A percentile compares a stretch with the other conserved stretches of the same genome.
Evolutionary conservation across 2,113 vertebrate genomes (phyloP).

Genomic region (Hydrochoerus hydrochaeris): DNA sequence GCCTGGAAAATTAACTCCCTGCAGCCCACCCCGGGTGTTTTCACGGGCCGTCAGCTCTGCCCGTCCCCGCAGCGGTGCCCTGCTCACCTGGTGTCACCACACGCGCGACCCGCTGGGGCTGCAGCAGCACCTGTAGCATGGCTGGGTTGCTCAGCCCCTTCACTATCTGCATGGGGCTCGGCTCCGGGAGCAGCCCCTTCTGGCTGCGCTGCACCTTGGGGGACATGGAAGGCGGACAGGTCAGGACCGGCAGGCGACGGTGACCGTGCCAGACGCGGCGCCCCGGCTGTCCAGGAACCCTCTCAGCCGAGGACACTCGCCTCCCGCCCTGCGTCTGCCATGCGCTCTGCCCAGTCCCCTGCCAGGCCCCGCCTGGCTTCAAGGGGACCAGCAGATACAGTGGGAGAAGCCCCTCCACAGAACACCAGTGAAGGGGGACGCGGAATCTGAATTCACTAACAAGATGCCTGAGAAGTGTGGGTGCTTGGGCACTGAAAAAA

Average conservation of each 20-base stretch:
- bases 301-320: background rate
- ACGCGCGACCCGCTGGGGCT: conserved; percentile 90
- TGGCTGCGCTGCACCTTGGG: conserved; percentile 93
- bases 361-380: background rate
- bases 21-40: background rate
- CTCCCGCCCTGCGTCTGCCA: background rate
- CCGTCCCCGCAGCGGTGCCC: background rate
- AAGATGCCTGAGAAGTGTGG: background rate
- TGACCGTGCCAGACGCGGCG: background rate
- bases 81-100: conserved; percentile 90
- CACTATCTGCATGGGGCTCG: conserved; percentile 95
- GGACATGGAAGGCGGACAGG: conserved; percentile 71
- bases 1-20: background rate
- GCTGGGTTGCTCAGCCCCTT: conserved; percentile 97
- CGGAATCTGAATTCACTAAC: background rate
- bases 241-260: background rate
- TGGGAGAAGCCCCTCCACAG: background rate
- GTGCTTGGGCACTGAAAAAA: background rate
- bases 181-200: conserved; percentile 96
- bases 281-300: background rate
- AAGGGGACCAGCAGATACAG: background rate
- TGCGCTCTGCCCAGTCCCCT: too few relatives aligned
- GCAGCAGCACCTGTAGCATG: conserved; percentile 95
- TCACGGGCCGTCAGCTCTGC: too few relatives aligned
- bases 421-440: background rate